Percentiles rank a stretch among this genome's conserved stretches.
phyloP scores from a whole-genome alignment of 23 tunicate species.

The Corella eumyota region DNA sequence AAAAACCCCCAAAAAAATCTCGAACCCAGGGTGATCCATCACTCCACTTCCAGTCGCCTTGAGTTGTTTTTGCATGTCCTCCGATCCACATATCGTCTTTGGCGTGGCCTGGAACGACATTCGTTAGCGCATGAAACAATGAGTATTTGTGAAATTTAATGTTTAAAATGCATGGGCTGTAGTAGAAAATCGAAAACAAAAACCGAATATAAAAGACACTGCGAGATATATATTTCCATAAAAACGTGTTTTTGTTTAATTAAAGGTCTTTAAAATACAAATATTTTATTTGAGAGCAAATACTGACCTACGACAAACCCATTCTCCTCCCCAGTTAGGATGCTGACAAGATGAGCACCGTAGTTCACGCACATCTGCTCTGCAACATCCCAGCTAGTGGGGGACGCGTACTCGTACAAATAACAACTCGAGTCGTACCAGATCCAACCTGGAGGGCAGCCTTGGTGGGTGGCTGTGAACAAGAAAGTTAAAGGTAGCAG shows the following conservation, averaged over 20 bases:
- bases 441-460: conserved; percentile 88
- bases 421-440: conserved; percentile 57
- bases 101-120: conserved; percentile 61
- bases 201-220: too few relatives aligned
- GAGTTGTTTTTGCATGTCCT: conserved; percentile 25
- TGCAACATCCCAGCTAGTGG: conserved; percentile 33
- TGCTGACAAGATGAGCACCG: conserved; percentile 62
- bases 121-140: too few relatives aligned
- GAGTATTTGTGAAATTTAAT: too few relatives aligned
- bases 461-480: conserved; percentile 36
- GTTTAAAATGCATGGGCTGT: too few relatives aligned
- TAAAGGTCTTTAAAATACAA: too few relatives aligned
- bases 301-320: conserved; percentile 56
- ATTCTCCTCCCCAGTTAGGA: conserved; percentile 60
- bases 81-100: conserved; percentile 57
- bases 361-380: conserved; percentile 23
- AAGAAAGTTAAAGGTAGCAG: background rate
- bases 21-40: conserved; percentile 71
- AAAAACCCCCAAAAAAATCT: too few relatives aligned
- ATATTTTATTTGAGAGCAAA: background rate
- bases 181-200: too few relatives aligned
- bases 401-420: conserved; percentile 23
- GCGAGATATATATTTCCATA: too few relatives aligned
- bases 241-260: too few relatives aligned
- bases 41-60: conserved; percentile 37